Evolutionary conservation across 2,113 vertebrate species (phyloP).

Genomic region (Proteles cristata): DNA sequence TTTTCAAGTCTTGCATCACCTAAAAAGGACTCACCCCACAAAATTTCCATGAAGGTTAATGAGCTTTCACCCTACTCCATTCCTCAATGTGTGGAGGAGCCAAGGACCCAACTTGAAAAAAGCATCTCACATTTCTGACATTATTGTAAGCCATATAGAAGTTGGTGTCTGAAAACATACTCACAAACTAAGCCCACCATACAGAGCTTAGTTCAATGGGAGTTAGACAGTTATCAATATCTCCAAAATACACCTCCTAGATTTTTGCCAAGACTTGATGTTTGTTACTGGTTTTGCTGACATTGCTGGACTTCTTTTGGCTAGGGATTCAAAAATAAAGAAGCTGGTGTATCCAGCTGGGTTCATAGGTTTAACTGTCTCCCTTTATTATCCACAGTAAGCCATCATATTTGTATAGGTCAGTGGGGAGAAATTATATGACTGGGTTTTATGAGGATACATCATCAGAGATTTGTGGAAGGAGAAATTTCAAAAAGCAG

Average conservation of each 20-base stretch:
- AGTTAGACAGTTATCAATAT: not conserved
- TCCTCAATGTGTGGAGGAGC: not conserved
- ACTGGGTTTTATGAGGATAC: not conserved
- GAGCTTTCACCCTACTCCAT: constrained; percentile 75
- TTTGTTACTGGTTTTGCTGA: not conserved
- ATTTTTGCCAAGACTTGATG: not conserved
- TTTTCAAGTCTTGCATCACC: constrained; percentile 87
- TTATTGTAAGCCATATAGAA: not conserved
- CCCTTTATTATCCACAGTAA: constrained; percentile 95
- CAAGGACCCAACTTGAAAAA: not conserved
- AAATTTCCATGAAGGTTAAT: constrained; percentile 85
- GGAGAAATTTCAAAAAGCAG: not conserved
- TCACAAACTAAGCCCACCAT: not conserved
- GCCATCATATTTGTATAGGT: constrained; percentile 90
- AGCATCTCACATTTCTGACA: not conserved
- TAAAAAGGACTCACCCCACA: constrained; percentile 85
- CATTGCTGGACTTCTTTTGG: not conserved
- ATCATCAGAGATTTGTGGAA: not conserved
- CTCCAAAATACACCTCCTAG: not conserved
- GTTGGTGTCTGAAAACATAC: not conserved
- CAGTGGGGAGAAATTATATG: constrained; percentile 64
- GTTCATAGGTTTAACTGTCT: constrained; percentile 92
- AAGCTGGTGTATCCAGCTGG: not conserved
- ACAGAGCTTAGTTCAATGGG: not conserved
- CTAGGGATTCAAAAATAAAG: not conserved